Evolutionary conservation across 1,140 invertebrate genomes (phyloP).

Genomic region (Magallana gigas): DNA sequence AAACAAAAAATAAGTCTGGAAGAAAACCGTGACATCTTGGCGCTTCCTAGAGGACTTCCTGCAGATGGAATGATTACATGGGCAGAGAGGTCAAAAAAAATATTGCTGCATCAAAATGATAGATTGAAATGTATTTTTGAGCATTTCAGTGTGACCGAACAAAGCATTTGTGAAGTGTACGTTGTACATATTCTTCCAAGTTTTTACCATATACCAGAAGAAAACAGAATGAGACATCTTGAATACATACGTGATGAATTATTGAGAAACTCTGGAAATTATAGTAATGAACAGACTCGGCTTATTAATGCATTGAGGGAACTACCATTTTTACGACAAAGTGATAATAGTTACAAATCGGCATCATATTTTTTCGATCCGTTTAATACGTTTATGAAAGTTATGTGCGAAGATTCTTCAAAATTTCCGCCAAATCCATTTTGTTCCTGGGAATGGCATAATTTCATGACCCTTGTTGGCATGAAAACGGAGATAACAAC

Average conservation of each 20-base stretch:
- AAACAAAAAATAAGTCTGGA: neutral
- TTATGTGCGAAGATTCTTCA: neutral
- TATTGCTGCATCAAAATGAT: conserved; percentile 4
- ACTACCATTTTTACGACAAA: neutral
- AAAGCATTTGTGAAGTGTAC: neutral
- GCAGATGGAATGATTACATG: conserved; percentile 4
- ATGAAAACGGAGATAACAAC: neutral
- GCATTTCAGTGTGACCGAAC: neutral
- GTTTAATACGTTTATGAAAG: neutral
- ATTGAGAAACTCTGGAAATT: neutral
- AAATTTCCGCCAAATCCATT: neutral
- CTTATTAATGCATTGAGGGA: neutral
- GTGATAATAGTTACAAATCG: neutral
- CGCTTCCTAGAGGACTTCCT: neutral
- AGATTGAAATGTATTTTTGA: conserved; percentile 1
- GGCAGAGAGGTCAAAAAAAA: neutral
- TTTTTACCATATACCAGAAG: neutral
- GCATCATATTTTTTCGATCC: neutral
- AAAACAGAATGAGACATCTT: neutral
- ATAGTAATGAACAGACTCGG: neutral
- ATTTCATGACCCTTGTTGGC: neutral
- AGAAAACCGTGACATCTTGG: conserved; percentile 25
- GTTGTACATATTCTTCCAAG: neutral
- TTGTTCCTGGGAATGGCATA: neutral
- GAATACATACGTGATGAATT: neutral